These are phyloP conservation scores for Lepidurus packardi DNA, from an alignment of 1,140 invertebrate species.

Conservation along the genomic window DNA sequence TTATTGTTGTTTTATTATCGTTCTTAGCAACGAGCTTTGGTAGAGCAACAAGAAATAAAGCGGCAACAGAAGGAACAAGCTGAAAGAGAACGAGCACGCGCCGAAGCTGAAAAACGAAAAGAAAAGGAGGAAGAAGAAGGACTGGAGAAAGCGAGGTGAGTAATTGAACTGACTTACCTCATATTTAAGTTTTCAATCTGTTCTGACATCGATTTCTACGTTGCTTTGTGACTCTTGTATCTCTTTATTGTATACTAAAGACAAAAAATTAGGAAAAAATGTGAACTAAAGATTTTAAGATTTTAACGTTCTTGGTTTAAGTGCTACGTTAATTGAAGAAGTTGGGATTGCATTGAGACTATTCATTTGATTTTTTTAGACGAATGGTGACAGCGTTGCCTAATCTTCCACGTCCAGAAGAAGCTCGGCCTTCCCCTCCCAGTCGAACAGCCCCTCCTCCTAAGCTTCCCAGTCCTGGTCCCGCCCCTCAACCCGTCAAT, in stretches of 20 bases:
- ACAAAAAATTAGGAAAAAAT: too few relatives aligned
- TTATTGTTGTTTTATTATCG: constrained; percentile 36
- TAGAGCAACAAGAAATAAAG: constrained; percentile 73
- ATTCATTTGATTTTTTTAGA: background rate
- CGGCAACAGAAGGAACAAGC: constrained; percentile 73
- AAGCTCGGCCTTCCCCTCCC: constrained; percentile 1
- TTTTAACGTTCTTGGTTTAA: background rate
- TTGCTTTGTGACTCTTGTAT: too few relatives aligned
- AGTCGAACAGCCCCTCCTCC: background rate
- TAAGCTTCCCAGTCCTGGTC: background rate
- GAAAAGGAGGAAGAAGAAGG: constrained; percentile 74
- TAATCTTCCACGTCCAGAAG: background rate
- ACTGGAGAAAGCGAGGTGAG: constrained; percentile 59
- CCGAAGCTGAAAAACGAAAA: constrained; percentile 69
- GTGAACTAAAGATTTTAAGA: too few relatives aligned
- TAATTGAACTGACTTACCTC: background rate
- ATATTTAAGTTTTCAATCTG: background rate
- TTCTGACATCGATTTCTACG: too few relatives aligned
- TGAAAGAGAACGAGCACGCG: constrained; percentile 68
- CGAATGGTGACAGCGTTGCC: background rate
- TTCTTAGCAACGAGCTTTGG: constrained; percentile 63
- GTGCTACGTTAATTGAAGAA: background rate
- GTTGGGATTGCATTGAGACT: background rate
- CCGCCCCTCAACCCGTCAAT: background rate
- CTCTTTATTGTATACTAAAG: too few relatives aligned